Conservation (phyloP, 1,140 invertebrate genomes). For the Lanistes nyassanus region DNA sequence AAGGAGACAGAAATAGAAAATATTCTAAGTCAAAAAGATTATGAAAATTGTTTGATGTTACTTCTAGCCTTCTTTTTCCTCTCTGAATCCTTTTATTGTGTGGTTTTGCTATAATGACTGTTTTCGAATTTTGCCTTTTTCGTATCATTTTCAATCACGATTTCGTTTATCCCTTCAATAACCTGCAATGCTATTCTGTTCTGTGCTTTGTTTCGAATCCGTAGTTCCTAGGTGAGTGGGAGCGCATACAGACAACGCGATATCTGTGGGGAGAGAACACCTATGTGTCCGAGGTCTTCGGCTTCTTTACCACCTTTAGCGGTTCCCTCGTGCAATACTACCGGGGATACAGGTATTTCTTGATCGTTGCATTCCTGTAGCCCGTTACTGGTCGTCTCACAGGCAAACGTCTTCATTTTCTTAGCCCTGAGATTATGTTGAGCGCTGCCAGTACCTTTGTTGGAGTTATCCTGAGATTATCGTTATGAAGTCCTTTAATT, state of each 20-base stretch:
- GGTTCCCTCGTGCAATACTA: conserved; percentile 12
- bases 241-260: neutral
- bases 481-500: neutral
- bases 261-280: neutral
- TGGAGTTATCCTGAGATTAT: neutral
- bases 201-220: neutral
- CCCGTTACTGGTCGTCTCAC: neutral
- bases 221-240: conserved; percentile 6
- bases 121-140: neutral
- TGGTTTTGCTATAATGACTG: neutral
- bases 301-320: conserved; percentile 13
- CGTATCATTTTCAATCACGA: neutral
- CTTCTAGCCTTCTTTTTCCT: too few species aligned
- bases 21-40: neutral
- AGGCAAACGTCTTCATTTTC: neutral
- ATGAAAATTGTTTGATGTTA: neutral
- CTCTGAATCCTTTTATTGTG: too few species aligned
- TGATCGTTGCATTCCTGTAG: neutral
- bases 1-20: too few species aligned
- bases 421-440: too few species aligned
- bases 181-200: neutral
- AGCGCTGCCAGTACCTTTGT: too few species aligned
- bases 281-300: neutral
- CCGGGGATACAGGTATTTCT: neutral
- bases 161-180: neutral